These are phyloP conservation scores for Talpa occidentalis DNA, from an alignment of 2,113 vertebrate species.

Conservation along the genomic window DNA sequence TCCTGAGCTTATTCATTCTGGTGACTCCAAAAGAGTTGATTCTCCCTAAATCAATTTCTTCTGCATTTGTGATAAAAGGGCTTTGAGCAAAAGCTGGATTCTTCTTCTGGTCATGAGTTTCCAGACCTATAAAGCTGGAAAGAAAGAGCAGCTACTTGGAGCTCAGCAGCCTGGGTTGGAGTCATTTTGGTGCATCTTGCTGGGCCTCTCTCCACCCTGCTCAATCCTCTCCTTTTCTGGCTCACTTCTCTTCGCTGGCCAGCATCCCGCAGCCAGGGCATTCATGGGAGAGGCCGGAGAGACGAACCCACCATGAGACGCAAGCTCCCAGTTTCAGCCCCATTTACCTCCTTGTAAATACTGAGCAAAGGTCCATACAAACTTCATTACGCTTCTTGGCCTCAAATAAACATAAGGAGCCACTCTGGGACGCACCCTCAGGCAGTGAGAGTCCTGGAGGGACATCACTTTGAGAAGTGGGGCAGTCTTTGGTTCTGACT, in stretches of 20 bases:
- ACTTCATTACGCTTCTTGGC: neutral
- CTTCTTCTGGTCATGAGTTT: neutral
- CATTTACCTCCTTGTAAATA: neutral
- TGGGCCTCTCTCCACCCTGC: neutral
- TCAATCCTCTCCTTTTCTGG: neutral
- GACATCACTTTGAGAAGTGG: neutral
- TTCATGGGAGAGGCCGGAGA: neutral
- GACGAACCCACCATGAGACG: neutral
- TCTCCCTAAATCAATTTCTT: neutral
- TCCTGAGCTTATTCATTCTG: neutral
- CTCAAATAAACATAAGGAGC: neutral
- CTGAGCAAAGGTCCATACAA: fast-evolving
- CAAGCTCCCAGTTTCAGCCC: fast-evolving
- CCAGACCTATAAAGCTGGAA: neutral
- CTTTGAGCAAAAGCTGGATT: neutral
- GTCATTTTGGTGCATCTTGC: neutral
- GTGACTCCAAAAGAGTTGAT: neutral
- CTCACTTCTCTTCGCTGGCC: neutral
- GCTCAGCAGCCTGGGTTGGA: neutral
- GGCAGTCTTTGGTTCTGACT: neutral
- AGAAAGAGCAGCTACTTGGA: neutral
- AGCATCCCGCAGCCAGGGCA: neutral
- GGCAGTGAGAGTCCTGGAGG: neutral
- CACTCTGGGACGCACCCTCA: neutral
- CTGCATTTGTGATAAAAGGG: neutral